Evolutionary conservation across 2,888 invertebrate genomes (phyloP).

Genomic region (Chironomus tentans): DNA sequence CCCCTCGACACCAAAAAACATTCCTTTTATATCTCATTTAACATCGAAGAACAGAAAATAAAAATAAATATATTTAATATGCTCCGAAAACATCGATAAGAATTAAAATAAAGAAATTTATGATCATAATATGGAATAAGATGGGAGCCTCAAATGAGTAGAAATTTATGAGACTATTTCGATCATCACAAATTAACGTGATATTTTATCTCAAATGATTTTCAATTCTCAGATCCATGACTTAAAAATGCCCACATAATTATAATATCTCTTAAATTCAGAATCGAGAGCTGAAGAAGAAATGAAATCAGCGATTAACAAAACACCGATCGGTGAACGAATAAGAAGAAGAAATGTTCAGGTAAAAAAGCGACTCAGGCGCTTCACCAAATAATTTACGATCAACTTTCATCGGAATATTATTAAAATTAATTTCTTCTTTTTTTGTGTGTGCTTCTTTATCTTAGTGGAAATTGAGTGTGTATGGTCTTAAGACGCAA

Average conservation of each 20-base stretch:
- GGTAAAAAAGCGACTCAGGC: not conserved
- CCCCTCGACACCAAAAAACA: no score
- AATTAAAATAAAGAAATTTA: no score
- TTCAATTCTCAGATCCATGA: not conserved
- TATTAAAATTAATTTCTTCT: conserved; percentile 15
- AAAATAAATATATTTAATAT: no score
- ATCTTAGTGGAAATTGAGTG: no score
- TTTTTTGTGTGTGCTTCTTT: not conserved
- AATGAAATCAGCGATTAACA: not conserved
- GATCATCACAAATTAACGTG: conserved; percentile 17
- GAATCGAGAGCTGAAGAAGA: not conserved
- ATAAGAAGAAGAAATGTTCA: not conserved
- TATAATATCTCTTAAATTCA: not conserved
- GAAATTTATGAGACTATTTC: conserved; percentile 3
- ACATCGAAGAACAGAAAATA: no score
- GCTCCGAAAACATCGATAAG: no score
- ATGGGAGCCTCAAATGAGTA: not conserved
- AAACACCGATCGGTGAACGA: not conserved
- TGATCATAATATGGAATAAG: no score
- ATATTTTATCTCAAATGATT: conserved; percentile 6
- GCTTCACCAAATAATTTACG: conserved; percentile 1
- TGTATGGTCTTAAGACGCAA: no score
- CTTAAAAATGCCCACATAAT: not conserved
- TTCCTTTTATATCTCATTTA: no score
- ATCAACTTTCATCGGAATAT: conserved; percentile 15